These are phyloP conservation scores for Caenorhabditis auriculariae DNA, from an alignment of 2,888 invertebrate species.

Conservation along the genomic window DNA sequence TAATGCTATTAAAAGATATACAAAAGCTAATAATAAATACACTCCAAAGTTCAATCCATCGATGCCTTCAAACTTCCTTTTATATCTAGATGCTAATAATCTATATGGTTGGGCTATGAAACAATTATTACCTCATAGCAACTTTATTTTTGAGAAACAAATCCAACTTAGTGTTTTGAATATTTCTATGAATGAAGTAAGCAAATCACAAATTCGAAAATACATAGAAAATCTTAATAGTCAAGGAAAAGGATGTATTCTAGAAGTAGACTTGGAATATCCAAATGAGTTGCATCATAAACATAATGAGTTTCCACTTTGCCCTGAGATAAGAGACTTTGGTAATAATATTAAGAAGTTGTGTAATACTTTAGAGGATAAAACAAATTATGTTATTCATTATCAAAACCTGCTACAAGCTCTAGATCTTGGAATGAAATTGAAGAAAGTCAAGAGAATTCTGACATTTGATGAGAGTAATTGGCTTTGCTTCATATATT, in stretches of 20 bases:
- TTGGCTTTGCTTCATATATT: conserved; percentile 29
- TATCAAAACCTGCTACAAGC: conserved; percentile 29
- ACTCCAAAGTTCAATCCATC: conserved; percentile 28
- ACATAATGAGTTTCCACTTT: conserved; percentile 61
- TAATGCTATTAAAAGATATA: conserved; percentile 45
- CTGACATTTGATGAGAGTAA: conserved; percentile 43
- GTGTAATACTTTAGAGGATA: conserved; percentile 33
- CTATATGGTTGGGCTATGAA: conserved; percentile 57
- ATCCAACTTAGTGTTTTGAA: conserved; percentile 9
- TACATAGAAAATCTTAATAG: conserved; percentile 18
- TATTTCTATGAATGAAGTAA: no score
- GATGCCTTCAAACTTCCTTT: conserved; percentile 15
- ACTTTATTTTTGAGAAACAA: conserved; percentile 46
- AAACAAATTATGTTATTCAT: conserved; percentile 47
- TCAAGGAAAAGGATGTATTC: conserved; percentile 58
- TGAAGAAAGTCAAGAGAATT: conserved; percentile 50
- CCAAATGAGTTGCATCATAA: conserved; percentile 62
- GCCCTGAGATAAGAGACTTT: conserved; percentile 38
- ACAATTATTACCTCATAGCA: conserved; percentile 47
- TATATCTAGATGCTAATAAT: conserved; percentile 53
- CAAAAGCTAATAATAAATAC: conserved; percentile 55
- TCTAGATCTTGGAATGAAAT: conserved; percentile 35
- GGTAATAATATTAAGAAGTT: conserved; percentile 26
- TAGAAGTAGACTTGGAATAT: conserved; percentile 66
- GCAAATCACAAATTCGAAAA: conserved; percentile 7